A percentile compares a stretch with the other conserved stretches of the same genome.
Evolutionary conservation across 2,888 invertebrate genomes (phyloP).

Genomic region (Volucella bombylans): DNA sequence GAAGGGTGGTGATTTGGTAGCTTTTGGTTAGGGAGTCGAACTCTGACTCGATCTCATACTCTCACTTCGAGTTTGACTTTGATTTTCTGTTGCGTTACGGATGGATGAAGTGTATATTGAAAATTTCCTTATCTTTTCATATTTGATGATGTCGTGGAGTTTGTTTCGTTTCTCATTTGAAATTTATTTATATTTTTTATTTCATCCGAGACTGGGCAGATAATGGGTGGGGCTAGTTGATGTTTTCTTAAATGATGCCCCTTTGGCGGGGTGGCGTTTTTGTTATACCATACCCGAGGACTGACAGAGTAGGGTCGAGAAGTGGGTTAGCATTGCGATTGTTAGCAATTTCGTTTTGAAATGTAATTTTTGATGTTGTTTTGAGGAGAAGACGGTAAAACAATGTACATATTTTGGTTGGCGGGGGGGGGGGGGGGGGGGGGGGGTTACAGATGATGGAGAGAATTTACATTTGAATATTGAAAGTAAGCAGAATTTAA

Average conservation of each 20-base stretch:
- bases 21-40: too few species aligned
- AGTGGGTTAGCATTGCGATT: conserved; percentile 59
- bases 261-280: not conserved
- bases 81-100: not conserved
- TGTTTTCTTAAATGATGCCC: conserved; percentile 43
- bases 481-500: conserved; percentile 65
- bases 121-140: conserved; percentile 65
- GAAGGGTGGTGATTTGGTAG: too few species aligned
- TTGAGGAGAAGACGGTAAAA: not conserved
- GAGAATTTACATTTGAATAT: conserved; percentile 29
- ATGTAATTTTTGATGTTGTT: conserved; percentile 62
- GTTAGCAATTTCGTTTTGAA: conserved; percentile 64
- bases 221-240: not conserved
- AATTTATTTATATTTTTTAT: conserved; percentile 36
- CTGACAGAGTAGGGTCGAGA: not conserved
- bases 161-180: conserved; percentile 44
- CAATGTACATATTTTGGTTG: not conserved
- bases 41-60: too few species aligned
- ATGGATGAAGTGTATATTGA: conserved; percentile 68
- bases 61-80: too few species aligned
- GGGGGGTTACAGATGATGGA: not conserved
- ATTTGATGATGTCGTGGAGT: conserved; percentile 71
- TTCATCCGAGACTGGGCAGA: not conserved
- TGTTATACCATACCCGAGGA: not conserved
- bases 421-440: too few species aligned